phyloP scores from a whole-genome alignment of 2,797 vertebrate species.

The Trematomus bernacchii region DNA sequence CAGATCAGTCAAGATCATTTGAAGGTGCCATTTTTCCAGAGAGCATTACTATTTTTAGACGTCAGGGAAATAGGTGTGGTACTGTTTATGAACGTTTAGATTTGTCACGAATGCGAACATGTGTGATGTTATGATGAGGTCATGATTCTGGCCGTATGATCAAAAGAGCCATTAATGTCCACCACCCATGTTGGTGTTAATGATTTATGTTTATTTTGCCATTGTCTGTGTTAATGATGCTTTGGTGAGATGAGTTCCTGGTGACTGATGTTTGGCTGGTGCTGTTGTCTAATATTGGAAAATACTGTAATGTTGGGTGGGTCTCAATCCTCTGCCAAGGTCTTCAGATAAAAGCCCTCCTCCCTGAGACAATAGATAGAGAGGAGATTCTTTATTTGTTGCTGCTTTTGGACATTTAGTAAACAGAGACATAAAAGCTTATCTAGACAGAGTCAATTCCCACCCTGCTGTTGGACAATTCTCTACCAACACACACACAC shows the following conservation, averaged over 20 bases:
- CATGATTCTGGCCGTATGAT: not conserved
- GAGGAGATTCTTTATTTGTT: constrained; percentile 59
- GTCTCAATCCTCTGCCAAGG: constrained; percentile 38
- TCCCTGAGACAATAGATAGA: constrained; percentile 41
- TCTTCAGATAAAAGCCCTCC: constrained; percentile 67
- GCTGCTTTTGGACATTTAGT: constrained; percentile 69
- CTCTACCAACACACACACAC: constrained; percentile 56
- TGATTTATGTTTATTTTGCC: constrained; percentile 21
- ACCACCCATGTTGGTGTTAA: not conserved
- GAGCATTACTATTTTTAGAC: constrained; percentile 44
- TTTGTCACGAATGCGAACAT: constrained; percentile 1
- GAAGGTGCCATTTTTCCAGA: constrained; percentile 38
- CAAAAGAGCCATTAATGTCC: constrained; percentile 10
- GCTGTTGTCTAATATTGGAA: constrained; percentile 36
- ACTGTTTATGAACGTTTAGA: not conserved
- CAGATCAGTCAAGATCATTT: no score
- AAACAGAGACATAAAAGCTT: constrained; percentile 80
- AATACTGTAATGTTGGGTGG: constrained; percentile 54
- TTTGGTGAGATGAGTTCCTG: constrained; percentile 26
- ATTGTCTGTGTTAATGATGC: constrained; percentile 31
- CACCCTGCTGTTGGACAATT: constrained; percentile 70
- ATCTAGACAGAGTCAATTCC: constrained; percentile 73
- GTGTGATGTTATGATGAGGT: not conserved
- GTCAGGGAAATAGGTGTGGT: constrained; percentile 37
- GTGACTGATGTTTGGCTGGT: constrained; percentile 28